Conservation (phyloP, 2,888 invertebrate species). For the Linnaemya vulpina region DNA sequence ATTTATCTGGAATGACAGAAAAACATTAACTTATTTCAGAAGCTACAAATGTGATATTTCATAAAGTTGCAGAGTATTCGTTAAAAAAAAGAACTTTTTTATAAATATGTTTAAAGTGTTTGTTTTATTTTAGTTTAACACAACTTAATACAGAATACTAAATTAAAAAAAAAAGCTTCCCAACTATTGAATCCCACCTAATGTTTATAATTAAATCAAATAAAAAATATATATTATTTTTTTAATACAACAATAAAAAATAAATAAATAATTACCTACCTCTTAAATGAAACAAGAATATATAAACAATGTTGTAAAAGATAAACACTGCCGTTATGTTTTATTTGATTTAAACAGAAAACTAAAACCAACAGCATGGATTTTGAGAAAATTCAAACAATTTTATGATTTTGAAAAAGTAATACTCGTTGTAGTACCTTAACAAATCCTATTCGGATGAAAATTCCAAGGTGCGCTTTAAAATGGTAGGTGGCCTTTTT, state of each 20-base stretch:
- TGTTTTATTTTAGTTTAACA: conserved; percentile 18
- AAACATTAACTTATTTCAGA: conserved; percentile 52
- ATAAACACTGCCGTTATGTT: conserved; percentile 68
- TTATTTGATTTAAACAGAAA: conserved; percentile 24
- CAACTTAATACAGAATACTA: conserved; percentile 56
- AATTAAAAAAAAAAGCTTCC: conserved; percentile 65
- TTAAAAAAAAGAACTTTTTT: conserved; percentile 10
- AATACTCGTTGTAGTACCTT: neutral
- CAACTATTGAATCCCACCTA: conserved; percentile 72
- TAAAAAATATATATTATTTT: conserved; percentile 44
- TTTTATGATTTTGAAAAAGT: conserved; percentile 5
- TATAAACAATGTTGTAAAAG: conserved; percentile 50
- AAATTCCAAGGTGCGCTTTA: conserved; percentile 8
- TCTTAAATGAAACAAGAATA: conserved; percentile 56
- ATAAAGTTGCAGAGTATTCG: conserved; percentile 32
- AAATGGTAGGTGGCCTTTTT: neutral
- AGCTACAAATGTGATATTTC: conserved; percentile 69
- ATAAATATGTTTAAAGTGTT: neutral
- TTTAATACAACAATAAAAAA: conserved; percentile 46
- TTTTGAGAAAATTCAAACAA: conserved; percentile 34
- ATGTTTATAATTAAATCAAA: conserved; percentile 58
- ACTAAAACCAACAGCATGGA: conserved; percentile 58
- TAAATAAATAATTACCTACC: conserved; percentile 64
- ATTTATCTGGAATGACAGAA: too few relatives aligned
- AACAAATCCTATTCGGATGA: neutral